phyloP scores from a whole-genome alignment of 2,113 vertebrate genomes.

The Rallus limicola region DNA sequence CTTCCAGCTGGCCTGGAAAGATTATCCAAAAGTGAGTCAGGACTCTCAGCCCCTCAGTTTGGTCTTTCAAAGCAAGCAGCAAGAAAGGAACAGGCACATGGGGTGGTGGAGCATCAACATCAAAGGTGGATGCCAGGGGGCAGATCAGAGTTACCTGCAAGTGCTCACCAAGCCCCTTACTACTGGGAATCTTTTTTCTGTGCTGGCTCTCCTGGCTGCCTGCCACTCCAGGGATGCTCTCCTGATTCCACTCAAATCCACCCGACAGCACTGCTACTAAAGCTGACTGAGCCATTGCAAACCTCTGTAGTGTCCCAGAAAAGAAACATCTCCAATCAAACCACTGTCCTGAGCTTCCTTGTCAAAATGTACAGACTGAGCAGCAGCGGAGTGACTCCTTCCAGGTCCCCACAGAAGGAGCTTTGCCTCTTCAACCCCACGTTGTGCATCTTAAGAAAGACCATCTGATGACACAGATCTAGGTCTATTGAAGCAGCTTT shows the following conservation, averaged over 20 bases:
- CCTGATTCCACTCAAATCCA: not conserved
- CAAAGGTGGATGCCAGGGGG: not conserved
- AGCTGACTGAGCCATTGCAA: not conserved
- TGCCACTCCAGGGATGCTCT: not conserved
- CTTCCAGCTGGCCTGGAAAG: constrained; percentile 7
- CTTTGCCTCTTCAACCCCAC: not conserved
- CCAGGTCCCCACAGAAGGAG: not conserved
- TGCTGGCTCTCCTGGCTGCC: not conserved
- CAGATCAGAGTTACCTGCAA: not conserved
- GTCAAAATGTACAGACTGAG: not conserved
- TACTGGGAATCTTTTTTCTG: not conserved
- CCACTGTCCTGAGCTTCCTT: not conserved
- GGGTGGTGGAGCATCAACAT: not conserved
- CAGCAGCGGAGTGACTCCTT: not conserved
- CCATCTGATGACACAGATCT: not conserved
- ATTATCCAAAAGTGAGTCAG: not conserved
- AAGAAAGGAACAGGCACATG: not conserved
- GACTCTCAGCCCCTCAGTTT: not conserved
- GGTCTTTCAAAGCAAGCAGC: not conserved
- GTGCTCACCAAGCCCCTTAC: not conserved
- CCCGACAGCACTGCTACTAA: not conserved
- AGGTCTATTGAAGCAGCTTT: not conserved
- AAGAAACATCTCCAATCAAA: not conserved
- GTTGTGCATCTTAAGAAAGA: not conserved
- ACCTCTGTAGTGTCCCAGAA: not conserved